phyloP scores from a whole-genome alignment of 2,797 vertebrate species.

The Myioborus melanocephalus region DNA sequence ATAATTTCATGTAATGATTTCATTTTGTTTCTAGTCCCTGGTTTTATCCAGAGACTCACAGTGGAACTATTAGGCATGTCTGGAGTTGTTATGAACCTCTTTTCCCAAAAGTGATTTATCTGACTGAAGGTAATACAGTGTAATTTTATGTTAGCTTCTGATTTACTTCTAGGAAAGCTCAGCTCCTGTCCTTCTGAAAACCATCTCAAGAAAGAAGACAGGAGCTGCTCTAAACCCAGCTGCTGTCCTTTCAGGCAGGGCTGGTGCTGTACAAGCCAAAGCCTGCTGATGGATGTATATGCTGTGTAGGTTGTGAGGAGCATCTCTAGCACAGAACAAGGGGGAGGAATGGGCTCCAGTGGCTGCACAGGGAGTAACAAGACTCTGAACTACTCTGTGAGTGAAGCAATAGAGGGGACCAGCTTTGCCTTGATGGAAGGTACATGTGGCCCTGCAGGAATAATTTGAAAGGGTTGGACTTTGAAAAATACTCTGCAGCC shows the following conservation, averaged over 20 bases:
- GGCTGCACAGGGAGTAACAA: background rate
- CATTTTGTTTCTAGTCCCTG: conserved; percentile 15
- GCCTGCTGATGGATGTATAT: background rate
- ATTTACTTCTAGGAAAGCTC: conserved; percentile 9
- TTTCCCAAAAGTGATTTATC: conserved; percentile 39
- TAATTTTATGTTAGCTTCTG: background rate
- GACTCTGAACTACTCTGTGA: background rate
- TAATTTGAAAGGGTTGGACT: background rate
- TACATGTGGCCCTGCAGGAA: background rate
- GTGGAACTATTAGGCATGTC: conserved; percentile 24
- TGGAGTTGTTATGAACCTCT: conserved; percentile 33
- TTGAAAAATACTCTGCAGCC: background rate
- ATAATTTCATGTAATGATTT: conserved; percentile 51
- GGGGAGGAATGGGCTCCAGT: background rate
- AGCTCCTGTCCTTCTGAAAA: background rate
- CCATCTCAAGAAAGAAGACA: background rate
- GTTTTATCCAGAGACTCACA: background rate
- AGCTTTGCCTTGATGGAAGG: background rate
- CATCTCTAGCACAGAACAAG: background rate
- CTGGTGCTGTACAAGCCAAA: background rate
- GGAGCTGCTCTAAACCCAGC: background rate
- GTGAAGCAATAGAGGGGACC: background rate
- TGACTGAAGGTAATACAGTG: background rate
- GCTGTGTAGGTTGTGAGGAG: background rate
- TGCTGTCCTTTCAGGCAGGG: background rate